phyloP scores from a whole-genome alignment of 1,140 invertebrate species.

The Sminthurinus signatus region DNA sequence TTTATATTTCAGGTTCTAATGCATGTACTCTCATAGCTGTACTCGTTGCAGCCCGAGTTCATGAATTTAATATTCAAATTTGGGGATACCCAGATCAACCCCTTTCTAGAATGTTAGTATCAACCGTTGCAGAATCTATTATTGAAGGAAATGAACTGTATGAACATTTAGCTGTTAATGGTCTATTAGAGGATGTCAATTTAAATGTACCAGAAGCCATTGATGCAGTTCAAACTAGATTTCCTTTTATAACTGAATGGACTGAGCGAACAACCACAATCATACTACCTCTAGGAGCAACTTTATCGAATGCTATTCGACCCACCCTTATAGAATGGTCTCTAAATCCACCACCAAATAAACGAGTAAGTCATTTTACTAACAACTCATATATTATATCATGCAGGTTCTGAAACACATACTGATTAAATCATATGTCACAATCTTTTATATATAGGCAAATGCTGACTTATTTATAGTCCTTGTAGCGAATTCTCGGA shows the following conservation, averaged over 20 bases:
- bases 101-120: slow-evolving; percentile 35
- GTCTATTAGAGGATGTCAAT: slow-evolving; percentile 30
- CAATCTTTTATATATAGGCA: too few relatives aligned
- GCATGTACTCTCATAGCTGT: slow-evolving; percentile 42
- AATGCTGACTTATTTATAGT: slow-evolving; percentile 37
- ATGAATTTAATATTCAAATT: slow-evolving; percentile 34
- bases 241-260: slow-evolving; percentile 38
- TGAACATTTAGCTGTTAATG: slow-evolving; percentile 24
- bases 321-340: slow-evolving; percentile 32
- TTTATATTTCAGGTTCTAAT: slow-evolving; percentile 37
- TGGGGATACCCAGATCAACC: slow-evolving; percentile 41
- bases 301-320: slow-evolving; percentile 27
- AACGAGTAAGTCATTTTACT: too few relatives aligned
- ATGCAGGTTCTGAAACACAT: too few relatives aligned
- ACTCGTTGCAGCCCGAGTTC: slow-evolving; percentile 32
- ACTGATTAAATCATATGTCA: too few relatives aligned
- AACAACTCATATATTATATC: too few relatives aligned
- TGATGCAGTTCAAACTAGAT: slow-evolving; percentile 26
- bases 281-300: slow-evolving; percentile 20
- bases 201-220: slow-evolving; percentile 42
- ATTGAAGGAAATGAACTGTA: slow-evolving; percentile 43
- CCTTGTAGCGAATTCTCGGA: slow-evolving; percentile 38
- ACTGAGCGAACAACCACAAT: background rate
- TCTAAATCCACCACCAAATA: slow-evolving; percentile 30
- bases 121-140: slow-evolving; percentile 41